Percentiles rank a stretch among this genome's conserved stretches.
These are phyloP conservation scores for Phaonia tiefii DNA, from an alignment of 2,888 invertebrate species.

Conservation along the genomic window DNA sequence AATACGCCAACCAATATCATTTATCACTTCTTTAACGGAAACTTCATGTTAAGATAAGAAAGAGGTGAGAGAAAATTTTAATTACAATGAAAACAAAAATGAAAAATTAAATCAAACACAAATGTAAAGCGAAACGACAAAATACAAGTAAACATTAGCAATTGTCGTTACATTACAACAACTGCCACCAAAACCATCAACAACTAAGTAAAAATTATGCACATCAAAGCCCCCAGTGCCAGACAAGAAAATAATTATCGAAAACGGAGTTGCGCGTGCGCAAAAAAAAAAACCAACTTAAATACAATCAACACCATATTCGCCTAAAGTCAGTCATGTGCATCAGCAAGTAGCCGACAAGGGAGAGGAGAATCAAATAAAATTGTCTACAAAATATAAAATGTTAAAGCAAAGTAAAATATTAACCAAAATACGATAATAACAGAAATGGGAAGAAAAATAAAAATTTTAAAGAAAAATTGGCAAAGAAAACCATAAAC, in stretches of 20 bases:
- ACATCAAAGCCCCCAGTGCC: too few species aligned
- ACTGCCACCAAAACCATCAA: conserved; percentile 1
- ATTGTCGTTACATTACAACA: conserved; percentile 36
- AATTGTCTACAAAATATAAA: too few species aligned
- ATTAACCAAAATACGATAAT: too few species aligned
- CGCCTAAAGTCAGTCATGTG: conserved; percentile 18
- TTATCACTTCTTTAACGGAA: conserved; percentile 42
- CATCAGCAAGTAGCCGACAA: not conserved
- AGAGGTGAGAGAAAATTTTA: too few species aligned
- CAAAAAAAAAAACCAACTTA: conserved; percentile 15
- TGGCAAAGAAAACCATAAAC: not conserved
- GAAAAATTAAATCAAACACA: not conserved
- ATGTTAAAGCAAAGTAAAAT: not conserved
- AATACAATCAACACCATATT: not conserved
- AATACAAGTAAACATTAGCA: not conserved
- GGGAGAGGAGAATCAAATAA: not conserved
- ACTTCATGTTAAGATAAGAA: conserved; percentile 4
- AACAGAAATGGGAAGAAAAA: too few species aligned
- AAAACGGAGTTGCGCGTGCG: too few species aligned
- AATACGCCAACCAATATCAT: conserved; percentile 13
- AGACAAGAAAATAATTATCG: too few species aligned
- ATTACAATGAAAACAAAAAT: conserved; percentile 13
- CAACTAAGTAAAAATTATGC: not conserved
- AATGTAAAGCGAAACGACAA: not conserved
- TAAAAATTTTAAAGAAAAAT: not conserved